Base-by-base conservation (phyloP, 2,113 vertebrate species). In the Cochlearius cochlearius region DNA sequence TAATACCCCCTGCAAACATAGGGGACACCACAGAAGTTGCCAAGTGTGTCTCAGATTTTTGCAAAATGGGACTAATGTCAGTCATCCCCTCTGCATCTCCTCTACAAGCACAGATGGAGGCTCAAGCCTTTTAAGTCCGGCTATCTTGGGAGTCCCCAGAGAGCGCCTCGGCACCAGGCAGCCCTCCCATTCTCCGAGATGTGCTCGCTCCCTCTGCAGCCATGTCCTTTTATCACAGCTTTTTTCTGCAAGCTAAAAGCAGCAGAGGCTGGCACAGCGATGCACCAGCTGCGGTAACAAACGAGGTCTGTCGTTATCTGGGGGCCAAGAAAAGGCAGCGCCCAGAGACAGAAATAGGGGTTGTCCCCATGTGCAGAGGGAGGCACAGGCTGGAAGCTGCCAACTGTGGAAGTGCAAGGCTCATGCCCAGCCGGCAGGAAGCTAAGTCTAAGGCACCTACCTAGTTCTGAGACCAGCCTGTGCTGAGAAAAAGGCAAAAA, bases 341-440 rank as follows among this genome's bases (percentile, higher is more conserved):
- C 39, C 73, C 71, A 47, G 55, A 67, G 62, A 88, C 39, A 87
- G 60, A 81, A 91, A 71, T 4, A 69, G 30, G 43, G 41, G 58
- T 0, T 88, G 49, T 55, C 75, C 64, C 34, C 1, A 1, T 11
- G 41, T 17, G 4, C 13, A n/a, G 21, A 50, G 36, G 15, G 30
- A 82, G 22, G 73, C 55, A 69, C 32, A 69, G 30, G 41, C 60
- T 75, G 23, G 55, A 88, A 60, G 56, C 36, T 81, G 64, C 30
- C 0, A 0, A 64, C 21, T 1, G 1, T 1, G 1, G 26, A 63
- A 90, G 39, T 5, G 32, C 49, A 72, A 38, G 20, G 38, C 68
- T 92, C 9, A 1, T 13, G 73, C 52, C 38, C 29, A 50, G 60
- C 22, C 5, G 4, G 64, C 60, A 81, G 73, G 30, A 78, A 92